A percentile compares a stretch with the other conserved stretches of the same genome.
Evolutionary conservation across 2,797 vertebrate species (phyloP).

Genomic region (Scolopax rusticola): DNA sequence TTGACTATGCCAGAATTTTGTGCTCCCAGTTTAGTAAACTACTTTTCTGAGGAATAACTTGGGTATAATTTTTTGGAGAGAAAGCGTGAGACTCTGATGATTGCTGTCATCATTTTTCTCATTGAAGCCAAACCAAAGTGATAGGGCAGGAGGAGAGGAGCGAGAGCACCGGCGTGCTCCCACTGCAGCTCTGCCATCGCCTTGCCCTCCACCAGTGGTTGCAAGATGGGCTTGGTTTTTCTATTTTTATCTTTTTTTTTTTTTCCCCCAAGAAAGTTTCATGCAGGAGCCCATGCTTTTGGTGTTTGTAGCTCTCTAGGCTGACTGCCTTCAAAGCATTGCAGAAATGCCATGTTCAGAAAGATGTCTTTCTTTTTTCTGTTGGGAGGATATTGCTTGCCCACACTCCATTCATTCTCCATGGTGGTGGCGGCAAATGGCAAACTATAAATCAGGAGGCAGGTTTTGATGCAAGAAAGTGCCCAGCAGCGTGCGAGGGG

Average conservation of each 20-base stretch:
- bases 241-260: neutral
- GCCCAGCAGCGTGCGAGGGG: accelerated
- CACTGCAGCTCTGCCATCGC: neutral
- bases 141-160: neutral
- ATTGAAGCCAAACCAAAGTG: accelerated
- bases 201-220: neutral
- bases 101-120: neutral
- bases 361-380: neutral
- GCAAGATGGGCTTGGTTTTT: neutral
- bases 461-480: slow-evolving; percentile 2
- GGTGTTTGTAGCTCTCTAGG: neutral
- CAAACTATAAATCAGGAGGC: neutral
- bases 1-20: neutral
- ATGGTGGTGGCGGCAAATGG: neutral
- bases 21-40: neutral
- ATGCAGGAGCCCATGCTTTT: neutral
- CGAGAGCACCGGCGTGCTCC: accelerated
- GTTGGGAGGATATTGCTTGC: neutral
- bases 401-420: neutral
- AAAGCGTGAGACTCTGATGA: neutral
- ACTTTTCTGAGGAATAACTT: neutral
- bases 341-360: neutral
- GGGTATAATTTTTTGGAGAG: neutral
- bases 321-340: neutral
- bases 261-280: neutral